phyloP scores from a whole-genome alignment of 1,140 invertebrate species.

The Papilio dardanus region DNA sequence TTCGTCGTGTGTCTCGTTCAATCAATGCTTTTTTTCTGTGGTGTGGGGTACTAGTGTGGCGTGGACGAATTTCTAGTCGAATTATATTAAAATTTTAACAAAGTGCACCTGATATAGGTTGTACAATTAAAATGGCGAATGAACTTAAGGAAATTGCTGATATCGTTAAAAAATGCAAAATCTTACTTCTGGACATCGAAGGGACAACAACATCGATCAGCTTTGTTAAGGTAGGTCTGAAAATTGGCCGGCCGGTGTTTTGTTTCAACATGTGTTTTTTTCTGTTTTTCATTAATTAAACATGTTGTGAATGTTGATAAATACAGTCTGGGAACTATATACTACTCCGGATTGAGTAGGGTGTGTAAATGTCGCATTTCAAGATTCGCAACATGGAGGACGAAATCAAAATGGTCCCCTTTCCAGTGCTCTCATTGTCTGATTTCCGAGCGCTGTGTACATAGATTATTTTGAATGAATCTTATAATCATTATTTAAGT shows the following conservation, averaged over 20 bases:
- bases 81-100: slow-evolving; percentile 61
- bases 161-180: slow-evolving; percentile 77
- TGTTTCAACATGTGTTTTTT: slow-evolving; percentile 65
- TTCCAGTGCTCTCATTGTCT: slow-evolving; percentile 57
- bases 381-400: slow-evolving; percentile 80
- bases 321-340: not conserved
- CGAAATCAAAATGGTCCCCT: slow-evolving; percentile 80
- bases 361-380: slow-evolving; percentile 71
- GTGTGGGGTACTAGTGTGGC: slow-evolving; percentile 70
- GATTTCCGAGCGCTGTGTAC: slow-evolving; percentile 38
- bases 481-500: not conserved
- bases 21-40: slow-evolving; percentile 79
- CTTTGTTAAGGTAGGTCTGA: slow-evolving; percentile 82
- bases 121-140: slow-evolving; percentile 69
- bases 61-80: slow-evolving; percentile 76
- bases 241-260: slow-evolving; percentile 80
- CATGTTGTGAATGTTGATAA: not conserved
- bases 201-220: slow-evolving; percentile 81
- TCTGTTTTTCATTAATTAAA: slow-evolving; percentile 41
- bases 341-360: slow-evolving; percentile 23
- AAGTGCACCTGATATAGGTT: slow-evolving; percentile 63
- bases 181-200: slow-evolving; percentile 79
- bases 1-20: slow-evolving; percentile 62
- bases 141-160: slow-evolving; percentile 73
- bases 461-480: not conserved